These are phyloP conservation scores for Synanthedon formicaeformis DNA, from an alignment of 2,888 invertebrate genomes.

Conservation along the genomic window DNA sequence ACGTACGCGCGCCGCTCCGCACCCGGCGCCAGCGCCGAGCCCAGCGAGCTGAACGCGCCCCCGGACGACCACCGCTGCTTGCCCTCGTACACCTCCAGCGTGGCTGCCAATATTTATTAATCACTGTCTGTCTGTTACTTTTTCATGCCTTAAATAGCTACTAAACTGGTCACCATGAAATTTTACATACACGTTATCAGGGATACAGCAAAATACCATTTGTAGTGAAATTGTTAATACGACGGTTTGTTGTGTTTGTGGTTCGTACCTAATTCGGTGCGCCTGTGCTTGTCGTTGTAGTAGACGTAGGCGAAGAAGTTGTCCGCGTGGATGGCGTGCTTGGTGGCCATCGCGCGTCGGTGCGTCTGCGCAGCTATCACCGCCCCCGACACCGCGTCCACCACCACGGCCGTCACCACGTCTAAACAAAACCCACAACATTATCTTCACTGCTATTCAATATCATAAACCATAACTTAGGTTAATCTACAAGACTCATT, in stretches of 20 bases:
- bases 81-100: conserved; percentile 96
- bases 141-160: too few relatives aligned
- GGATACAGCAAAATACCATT: too few relatives aligned
- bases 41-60: conserved; percentile 89
- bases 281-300: conserved; percentile 92
- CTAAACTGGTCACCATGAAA: too few relatives aligned
- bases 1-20: conserved; percentile 90
- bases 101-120: conserved; percentile 57
- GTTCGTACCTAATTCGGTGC: conserved; percentile 82
- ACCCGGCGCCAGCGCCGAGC: conserved; percentile 78
- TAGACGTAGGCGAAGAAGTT: conserved; percentile 96
- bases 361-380: conserved; percentile 88
- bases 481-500: too few relatives aligned
- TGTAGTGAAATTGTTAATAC: too few relatives aligned
- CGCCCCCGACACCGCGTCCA: conserved; percentile 93
- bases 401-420: conserved; percentile 84
- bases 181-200: too few relatives aligned
- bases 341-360: conserved; percentile 84
- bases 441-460: not conserved
- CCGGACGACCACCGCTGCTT: conserved; percentile 78
- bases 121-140: too few relatives aligned
- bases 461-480: not conserved
- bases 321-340: conserved; percentile 90
- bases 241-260: too few relatives aligned
- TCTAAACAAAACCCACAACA: conserved; percentile 49